These are phyloP conservation scores for Megalops atlanticus DNA, from an alignment of 2,113 vertebrate genomes.

Conservation along the genomic window DNA sequence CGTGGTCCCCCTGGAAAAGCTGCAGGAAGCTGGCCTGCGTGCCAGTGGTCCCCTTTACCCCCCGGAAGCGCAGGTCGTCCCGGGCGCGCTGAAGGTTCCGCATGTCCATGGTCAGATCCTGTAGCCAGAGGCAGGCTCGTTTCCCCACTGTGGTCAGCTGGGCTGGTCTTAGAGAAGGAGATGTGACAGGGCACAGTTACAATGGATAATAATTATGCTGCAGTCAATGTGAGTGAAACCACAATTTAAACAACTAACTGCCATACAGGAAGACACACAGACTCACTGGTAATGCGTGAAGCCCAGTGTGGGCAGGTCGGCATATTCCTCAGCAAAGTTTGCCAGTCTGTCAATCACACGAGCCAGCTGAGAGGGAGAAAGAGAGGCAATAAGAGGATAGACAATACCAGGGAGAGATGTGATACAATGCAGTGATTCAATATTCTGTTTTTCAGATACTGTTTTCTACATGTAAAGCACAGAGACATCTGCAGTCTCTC, in stretches of 20 bases:
- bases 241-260: no score
- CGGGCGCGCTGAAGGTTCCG: slow-evolving; percentile 80
- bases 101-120: slow-evolving; percentile 92
- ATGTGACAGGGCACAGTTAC: not conserved
- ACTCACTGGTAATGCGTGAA: slow-evolving; percentile 99
- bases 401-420: no score
- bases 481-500: no score
- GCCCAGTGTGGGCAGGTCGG: slow-evolving; percentile 86
- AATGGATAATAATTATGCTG: no score
- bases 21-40: slow-evolving; percentile 98
- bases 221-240: no score
- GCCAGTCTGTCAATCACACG: slow-evolving; percentile 87
- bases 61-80: slow-evolving; percentile 88
- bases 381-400: not conserved
- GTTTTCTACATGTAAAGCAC: no score
- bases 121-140: slow-evolving; percentile 91
- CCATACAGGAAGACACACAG: not conserved
- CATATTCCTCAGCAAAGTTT: slow-evolving; percentile 83
- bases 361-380: slow-evolving; percentile 75
- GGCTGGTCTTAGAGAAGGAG: slow-evolving; percentile 75
- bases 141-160: slow-evolving; percentile 97
- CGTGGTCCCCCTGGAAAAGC: slow-evolving; percentile 91
- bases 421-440: no score
- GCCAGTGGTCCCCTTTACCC: slow-evolving; percentile 95
- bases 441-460: no score